phyloP scores from a whole-genome alignment of 2,888 invertebrate species.

The Pelosia muscerda region DNA sequence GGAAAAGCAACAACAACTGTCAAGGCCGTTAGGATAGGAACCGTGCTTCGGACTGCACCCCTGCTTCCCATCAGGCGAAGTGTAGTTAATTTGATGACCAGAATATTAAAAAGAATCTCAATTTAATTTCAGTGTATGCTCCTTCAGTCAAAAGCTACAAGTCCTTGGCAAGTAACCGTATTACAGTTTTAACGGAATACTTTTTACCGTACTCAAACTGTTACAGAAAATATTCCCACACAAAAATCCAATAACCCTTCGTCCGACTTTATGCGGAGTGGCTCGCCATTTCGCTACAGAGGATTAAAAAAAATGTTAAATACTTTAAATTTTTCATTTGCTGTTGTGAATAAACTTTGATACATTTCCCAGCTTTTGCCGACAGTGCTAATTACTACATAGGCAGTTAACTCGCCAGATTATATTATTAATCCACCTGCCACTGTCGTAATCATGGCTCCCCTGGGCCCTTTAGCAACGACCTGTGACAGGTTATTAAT shows the following conservation, averaged over 20 bases:
- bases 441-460: conserved; percentile 19
- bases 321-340: conserved; percentile 3
- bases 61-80: no score
- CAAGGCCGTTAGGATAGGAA: no score
- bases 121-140: no score
- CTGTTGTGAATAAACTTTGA: background rate
- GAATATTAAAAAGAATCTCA: no score
- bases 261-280: background rate
- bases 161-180: background rate
- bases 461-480: conserved; percentile 9
- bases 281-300: background rate
- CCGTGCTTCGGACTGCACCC: no score
- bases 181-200: background rate
- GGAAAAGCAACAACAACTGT: no score
- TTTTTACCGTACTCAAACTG: background rate
- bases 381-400: conserved; percentile 4
- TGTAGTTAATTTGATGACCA: no score
- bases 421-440: conserved; percentile 13
- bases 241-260: conserved; percentile 1
- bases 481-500: conserved; percentile 26
- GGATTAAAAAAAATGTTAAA: conserved; percentile 3
- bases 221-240: background rate
- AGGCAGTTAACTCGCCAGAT: conserved; percentile 7
- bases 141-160: no score
- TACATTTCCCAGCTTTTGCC: background rate